Conservation (phyloP, 2,797 vertebrate genomes). For the Stomatorhinus walkeri region DNA sequence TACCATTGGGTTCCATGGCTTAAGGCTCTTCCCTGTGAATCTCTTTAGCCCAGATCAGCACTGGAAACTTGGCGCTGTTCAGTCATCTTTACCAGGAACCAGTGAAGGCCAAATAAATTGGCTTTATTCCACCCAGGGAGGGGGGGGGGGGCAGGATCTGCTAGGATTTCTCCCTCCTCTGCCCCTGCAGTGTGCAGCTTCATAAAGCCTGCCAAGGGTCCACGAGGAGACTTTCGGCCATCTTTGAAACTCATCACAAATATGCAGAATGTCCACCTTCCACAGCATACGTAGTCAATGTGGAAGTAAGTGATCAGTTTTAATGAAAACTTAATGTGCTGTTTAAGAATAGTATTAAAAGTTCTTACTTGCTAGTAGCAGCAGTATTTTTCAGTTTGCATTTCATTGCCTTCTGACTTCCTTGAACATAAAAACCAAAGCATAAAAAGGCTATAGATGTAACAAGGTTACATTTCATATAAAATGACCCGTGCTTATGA, state of each 20-base stretch:
- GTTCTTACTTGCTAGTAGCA: background rate
- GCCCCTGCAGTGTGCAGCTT: background rate
- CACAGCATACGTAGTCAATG: background rate
- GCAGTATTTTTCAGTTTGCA: background rate
- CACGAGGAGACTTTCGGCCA: background rate
- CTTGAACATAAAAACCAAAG: background rate
- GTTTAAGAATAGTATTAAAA: background rate
- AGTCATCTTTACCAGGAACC: background rate
- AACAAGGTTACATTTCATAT: background rate
- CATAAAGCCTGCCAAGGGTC: background rate
- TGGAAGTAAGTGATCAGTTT: background rate
- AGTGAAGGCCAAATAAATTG: background rate
- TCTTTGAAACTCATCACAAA: background rate
- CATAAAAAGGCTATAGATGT: background rate
- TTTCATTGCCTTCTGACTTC: background rate
- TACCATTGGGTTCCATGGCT: background rate
- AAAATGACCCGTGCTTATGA: background rate
- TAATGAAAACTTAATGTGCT: background rate
- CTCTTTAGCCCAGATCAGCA: background rate
- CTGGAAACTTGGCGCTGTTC: background rate
- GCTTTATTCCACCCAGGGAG: background rate
- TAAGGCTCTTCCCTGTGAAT: background rate
- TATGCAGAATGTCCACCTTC: background rate
- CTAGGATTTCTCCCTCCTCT: background rate
- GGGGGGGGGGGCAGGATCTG: background rate